Evolutionary conservation across 1,140 invertebrate genomes (phyloP).

Genomic region (Rhizoglyphus robini): DNA sequence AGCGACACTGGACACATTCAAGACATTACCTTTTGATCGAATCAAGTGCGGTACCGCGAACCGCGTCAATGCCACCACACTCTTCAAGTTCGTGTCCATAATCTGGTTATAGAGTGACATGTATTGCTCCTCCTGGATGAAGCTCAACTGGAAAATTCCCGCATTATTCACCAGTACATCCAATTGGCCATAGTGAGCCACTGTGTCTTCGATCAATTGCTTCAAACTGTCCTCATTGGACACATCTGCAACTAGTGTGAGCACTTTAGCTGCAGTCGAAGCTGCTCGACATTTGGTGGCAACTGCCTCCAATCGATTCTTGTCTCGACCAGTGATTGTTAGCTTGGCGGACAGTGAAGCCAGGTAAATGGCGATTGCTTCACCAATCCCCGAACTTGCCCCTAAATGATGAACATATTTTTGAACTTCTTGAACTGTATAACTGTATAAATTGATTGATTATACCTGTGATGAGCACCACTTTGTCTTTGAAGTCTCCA

Average conservation of each 20-base stretch:
- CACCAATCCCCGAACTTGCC: constrained; percentile 70
- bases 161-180: constrained; percentile 86
- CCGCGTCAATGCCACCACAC: constrained; percentile 45
- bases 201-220: constrained; percentile 58
- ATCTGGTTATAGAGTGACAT: constrained; percentile 3
- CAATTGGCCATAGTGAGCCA: constrained; percentile 64
- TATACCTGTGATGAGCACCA: constrained; percentile 20
- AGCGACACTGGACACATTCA: constrained; percentile 77
- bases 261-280: not conserved
- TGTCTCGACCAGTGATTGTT: constrained; percentile 58
- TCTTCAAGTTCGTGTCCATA: constrained; percentile 7
- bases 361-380: constrained; percentile 58
- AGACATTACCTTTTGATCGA: constrained; percentile 62
- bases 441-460: too few species aligned
- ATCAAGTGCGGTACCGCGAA: constrained; percentile 65
- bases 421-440: too few species aligned
- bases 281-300: constrained; percentile 49
- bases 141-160: not conserved
- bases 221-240: constrained; percentile 57
- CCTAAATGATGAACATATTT: constrained; percentile 1
- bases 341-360: constrained; percentile 52
- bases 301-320: constrained; percentile 46
- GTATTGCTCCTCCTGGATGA: not conserved
- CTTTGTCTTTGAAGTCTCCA: constrained; percentile 20
- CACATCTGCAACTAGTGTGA: constrained; percentile 62